Evolutionary conservation across 1,140 invertebrate species (phyloP).

Genomic region (Grapholita molesta): DNA sequence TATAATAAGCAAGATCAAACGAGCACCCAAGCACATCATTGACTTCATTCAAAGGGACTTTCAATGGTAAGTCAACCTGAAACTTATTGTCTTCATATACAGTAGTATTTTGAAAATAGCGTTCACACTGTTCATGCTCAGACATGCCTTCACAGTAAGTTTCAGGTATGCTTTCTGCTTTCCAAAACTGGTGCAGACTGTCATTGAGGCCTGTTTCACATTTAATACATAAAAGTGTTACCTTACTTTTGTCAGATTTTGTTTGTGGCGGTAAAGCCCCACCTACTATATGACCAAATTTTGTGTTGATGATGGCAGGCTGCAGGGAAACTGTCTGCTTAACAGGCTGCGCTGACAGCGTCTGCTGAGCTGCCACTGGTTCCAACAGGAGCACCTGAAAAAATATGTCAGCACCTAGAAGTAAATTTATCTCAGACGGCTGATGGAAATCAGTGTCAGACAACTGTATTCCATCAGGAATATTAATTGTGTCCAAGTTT

Average conservation of each 20-base stretch:
- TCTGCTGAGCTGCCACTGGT: not conserved
- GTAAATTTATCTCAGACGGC: slow-evolving; percentile 1
- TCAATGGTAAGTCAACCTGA: slow-evolving; percentile 19
- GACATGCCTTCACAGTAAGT: not conserved
- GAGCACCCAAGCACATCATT: slow-evolving; percentile 21
- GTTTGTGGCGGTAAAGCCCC: not conserved
- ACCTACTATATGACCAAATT: not conserved
- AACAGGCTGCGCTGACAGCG: not conserved
- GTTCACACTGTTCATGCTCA: not conserved
- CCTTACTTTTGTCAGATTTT: not conserved
- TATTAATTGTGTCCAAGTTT: not conserved
- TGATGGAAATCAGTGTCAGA: not conserved
- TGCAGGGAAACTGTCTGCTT: not conserved
- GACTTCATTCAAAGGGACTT: slow-evolving; percentile 3
- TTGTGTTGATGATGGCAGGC: slow-evolving; percentile 1
- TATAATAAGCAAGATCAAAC: slow-evolving; percentile 22
- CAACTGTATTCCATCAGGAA: not conserved
- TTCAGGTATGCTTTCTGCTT: not conserved
- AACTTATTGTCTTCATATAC: slow-evolving; percentile 15
- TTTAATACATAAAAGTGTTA: not conserved
- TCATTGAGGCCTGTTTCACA: not conserved
- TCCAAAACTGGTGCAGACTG: not conserved
- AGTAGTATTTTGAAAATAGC: not conserved
- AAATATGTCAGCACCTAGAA: slow-evolving; percentile 14
- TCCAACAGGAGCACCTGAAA: slow-evolving; percentile 7